Evolutionary conservation across 1,140 invertebrate species (phyloP), one percentile per base, ranked within the genome.

Genomic region (Zaprionus kolodkinae): DNA sequence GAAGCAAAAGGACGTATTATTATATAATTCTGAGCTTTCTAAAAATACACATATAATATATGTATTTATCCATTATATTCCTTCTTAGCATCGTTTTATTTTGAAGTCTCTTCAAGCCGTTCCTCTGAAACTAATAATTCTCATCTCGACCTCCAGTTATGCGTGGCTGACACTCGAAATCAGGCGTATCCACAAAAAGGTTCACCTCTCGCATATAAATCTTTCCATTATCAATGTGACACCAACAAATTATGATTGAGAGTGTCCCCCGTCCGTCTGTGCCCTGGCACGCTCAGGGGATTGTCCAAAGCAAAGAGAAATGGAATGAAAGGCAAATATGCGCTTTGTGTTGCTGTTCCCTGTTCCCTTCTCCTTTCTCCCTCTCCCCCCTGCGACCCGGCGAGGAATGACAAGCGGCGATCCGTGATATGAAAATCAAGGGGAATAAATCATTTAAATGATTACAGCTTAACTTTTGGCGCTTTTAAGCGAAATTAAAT

Each of bases 401-500:
- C 50, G 60, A 40, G 33, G 64, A 85, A 77, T 75, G 81, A 75
- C 77, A 81, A 73, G 74, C 76, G 67, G 69, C 82, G 64, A 88
- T 78, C 85, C 82, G 72, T 77, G 85, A 89, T 83, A 87, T 80
- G 77, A 85, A 79, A 88, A 88, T 88, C 84, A 88, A 79, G 85
- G 63, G 72, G 79, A 88, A 88, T 88, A 88, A 88, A 88, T 88
- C 84, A 88, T 89, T 88, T 88, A 88, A 88, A 88, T 88, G 85
- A 88, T 88, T 88, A 88, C 85, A 88, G 84, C 84, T 88, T 88
- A 89, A 84, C 84, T 88, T 88, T 84, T 88, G 85, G 83, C 84
- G 84, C 84, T 88, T 88, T 88, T 89, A 84, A 88, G 84, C 84
- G 81, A 89, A 89, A 89, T 88, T 88, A 89, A 89, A 88, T 88